phyloP scores from a whole-genome alignment of 2,113 vertebrate species.

The Crypturellus undulatus region DNA sequence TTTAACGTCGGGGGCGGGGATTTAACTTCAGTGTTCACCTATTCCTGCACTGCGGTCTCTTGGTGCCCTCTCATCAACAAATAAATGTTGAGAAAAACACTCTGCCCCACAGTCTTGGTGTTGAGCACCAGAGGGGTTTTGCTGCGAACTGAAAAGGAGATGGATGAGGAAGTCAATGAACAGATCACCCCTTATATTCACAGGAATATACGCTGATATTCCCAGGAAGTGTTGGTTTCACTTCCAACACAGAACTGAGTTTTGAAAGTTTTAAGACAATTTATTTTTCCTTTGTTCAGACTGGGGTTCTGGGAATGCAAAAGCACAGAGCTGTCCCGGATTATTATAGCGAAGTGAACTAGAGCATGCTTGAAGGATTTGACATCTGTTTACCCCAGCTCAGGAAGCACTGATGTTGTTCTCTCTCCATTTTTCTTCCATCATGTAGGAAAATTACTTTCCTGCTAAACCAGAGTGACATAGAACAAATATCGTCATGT shows the following conservation, averaged over 20 bases:
- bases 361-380: background rate
- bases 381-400: background rate
- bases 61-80: background rate
- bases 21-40: background rate
- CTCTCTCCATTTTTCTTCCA: background rate
- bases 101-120: fast-evolving
- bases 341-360: background rate
- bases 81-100: background rate
- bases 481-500: fast-evolving
- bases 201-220: background rate
- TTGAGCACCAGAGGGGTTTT: too few species aligned
- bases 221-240: background rate
- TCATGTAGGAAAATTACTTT: background rate
- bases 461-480: background rate
- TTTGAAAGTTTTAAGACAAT: background rate
- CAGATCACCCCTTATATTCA: fast-evolving
- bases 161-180: background rate
- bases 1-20: too few species aligned
- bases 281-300: background rate
- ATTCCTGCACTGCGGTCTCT: background rate
- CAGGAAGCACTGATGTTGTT: background rate
- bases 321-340: fast-evolving
- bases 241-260: background rate
- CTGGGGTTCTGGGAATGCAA: background rate
- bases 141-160: background rate